A percentile compares a stretch with the other conserved stretches of the same genome.
These are phyloP conservation scores for Ophion slaviceki DNA, from an alignment of 2,888 invertebrate species.

Conservation along the genomic window DNA sequence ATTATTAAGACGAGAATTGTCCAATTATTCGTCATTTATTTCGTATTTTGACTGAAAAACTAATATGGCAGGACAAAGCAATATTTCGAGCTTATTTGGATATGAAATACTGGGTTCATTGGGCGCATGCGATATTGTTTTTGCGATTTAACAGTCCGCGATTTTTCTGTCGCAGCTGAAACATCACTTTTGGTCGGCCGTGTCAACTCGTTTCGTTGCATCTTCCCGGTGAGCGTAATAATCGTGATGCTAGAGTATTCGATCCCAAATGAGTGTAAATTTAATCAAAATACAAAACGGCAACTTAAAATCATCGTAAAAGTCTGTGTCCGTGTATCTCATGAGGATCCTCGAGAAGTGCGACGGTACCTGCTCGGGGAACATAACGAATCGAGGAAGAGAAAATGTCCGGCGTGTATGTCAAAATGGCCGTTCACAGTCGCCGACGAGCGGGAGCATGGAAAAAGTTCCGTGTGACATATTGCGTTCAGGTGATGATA, in stretches of 20 bases:
- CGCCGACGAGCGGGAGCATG: neutral
- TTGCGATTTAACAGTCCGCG: too few species aligned
- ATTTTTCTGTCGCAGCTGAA: neutral
- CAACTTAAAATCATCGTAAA: constrained; percentile 19
- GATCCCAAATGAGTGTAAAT: constrained; percentile 38
- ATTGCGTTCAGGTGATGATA: constrained; percentile 41
- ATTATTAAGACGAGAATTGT: too few species aligned
- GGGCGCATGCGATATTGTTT: neutral
- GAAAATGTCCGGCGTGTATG: neutral
- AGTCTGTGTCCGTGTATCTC: neutral
- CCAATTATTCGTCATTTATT: too few species aligned
- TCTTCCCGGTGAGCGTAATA: constrained; percentile 22
- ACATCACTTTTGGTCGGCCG: neutral
- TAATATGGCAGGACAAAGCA: too few species aligned
- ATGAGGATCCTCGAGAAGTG: neutral
- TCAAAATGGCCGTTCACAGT: neutral
- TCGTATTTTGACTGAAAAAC: too few species aligned
- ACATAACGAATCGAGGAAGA: neutral
- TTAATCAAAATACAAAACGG: constrained; percentile 13
- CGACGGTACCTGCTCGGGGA: neutral
- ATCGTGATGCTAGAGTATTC: neutral
- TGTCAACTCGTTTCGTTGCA: neutral
- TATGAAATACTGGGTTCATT: too few species aligned
- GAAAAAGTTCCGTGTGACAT: constrained; percentile 2
- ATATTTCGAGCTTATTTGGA: too few species aligned